Conservation (phyloP, 2,113 vertebrate species). For the Dasyprocta punctata region DNA sequence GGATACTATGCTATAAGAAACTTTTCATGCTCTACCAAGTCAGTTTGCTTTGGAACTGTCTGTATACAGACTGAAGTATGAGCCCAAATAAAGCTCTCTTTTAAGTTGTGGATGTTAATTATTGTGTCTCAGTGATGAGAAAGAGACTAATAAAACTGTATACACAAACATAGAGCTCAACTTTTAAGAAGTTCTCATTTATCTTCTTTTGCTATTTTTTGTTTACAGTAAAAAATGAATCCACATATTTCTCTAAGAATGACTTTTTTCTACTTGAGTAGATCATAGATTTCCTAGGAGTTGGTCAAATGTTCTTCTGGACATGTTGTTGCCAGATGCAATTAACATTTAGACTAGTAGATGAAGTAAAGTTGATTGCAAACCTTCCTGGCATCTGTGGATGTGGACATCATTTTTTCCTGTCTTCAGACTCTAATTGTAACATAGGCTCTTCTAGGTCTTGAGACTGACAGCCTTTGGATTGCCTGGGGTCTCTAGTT, state of each 20-base stretch:
- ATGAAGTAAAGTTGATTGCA: background rate
- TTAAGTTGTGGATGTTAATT: background rate
- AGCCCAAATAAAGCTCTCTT: background rate
- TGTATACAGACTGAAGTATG: background rate
- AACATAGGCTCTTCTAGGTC: background rate
- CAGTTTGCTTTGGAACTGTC: background rate
- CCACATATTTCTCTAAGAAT: background rate
- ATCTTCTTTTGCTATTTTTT: background rate
- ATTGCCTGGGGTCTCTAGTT: background rate
- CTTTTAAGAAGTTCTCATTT: slow-evolving; percentile 13
- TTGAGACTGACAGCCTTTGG: background rate
- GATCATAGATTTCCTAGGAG: background rate
- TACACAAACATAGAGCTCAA: background rate
- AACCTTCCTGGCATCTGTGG: background rate
- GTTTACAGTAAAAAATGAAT: background rate
- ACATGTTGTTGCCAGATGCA: background rate
- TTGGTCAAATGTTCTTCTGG: background rate
- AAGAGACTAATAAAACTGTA: background rate
- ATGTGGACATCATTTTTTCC: background rate
- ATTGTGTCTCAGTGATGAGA: background rate
- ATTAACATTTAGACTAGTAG: background rate
- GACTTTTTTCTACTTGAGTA: background rate
- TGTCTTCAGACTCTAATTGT: background rate
- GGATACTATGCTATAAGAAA: background rate
- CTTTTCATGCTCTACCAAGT: background rate